These are phyloP conservation scores for Rattus norvegicus DNA, from an alignment of 2,113 vertebrate species.

Conservation along the genomic window GRCr8 NC_086026.1:99624001-99624500, in stretches of 20 bases:
- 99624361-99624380: background rate
- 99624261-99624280: background rate
- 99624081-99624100: slow-evolving; percentile 66
- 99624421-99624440: background rate
- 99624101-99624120: slow-evolving; percentile 64
- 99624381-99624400: background rate
- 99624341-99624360: fast-evolving
- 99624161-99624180: background rate
- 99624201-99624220: background rate
- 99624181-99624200: fast-evolving
- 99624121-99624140: background rate
- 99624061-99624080: slow-evolving; percentile 74
- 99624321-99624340: background rate
- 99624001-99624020: background rate
- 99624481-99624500: background rate
- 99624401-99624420: background rate
- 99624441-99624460: background rate
- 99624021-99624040: slow-evolving; percentile 72
- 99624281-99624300: background rate
- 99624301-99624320: background rate
- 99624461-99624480: background rate
- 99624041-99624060: slow-evolving; percentile 71
- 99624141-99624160: background rate
- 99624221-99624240: background rate
- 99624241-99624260: background rate